phyloP scores from a whole-genome alignment of 2,888 invertebrate genomes.

The Amiota minor region DNA sequence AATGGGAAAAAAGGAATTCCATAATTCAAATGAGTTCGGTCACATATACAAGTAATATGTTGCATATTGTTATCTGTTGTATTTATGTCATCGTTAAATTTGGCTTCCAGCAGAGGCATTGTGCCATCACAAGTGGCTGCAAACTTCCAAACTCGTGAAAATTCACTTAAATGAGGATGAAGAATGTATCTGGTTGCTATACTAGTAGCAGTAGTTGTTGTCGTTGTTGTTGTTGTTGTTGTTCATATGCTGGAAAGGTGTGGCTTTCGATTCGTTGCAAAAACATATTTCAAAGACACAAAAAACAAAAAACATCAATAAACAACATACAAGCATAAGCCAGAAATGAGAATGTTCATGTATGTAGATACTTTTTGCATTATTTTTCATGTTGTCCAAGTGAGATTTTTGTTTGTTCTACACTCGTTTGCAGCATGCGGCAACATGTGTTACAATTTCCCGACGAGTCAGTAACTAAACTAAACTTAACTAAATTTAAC shows the following conservation, averaged over 20 bases:
- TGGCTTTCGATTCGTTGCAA: neutral
- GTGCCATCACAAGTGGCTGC: neutral
- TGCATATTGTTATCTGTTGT: constrained; percentile 8
- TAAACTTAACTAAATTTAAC: neutral
- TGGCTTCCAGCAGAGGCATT: constrained; percentile 15
- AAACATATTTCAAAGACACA: neutral
- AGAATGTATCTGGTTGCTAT: no score
- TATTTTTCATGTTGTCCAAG: constrained; percentile 3
- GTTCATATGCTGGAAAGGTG: neutral
- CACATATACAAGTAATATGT: constrained; percentile 21
- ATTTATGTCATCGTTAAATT: constrained; percentile 23
- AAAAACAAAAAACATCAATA: neutral
- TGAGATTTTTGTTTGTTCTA: no score
- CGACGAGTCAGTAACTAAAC: neutral
- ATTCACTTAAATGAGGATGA: constrained; percentile 3
- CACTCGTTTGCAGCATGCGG: no score
- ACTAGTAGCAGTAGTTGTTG: no score
- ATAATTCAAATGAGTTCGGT: neutral
- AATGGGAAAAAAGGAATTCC: no score
- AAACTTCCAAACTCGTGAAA: constrained; percentile 9
- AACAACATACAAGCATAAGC: neutral
- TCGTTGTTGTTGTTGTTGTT: no score
- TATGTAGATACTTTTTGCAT: no score
- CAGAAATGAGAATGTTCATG: constrained; percentile 12
- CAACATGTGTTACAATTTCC: constrained; percentile 10